These are phyloP conservation scores for Hipparchia sbordonii DNA, from an alignment of 2,888 invertebrate species.

Conservation along the genomic window DNA sequence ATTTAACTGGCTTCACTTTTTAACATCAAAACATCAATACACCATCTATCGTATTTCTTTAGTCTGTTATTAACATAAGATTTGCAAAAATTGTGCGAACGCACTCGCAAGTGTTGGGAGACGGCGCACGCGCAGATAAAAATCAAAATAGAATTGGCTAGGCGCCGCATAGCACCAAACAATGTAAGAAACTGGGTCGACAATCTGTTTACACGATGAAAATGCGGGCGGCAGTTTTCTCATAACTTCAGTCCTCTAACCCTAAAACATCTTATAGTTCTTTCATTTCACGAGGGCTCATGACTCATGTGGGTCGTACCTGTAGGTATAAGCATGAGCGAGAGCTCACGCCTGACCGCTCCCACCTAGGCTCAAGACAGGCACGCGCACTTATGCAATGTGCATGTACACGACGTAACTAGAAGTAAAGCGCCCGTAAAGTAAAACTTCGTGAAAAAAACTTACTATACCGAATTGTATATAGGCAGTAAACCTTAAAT, in stretches of 20 bases:
- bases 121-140: conserved; percentile 70
- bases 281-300: too few relatives aligned
- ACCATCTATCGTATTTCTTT: not conserved
- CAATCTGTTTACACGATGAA: conserved; percentile 63
- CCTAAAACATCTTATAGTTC: not conserved
- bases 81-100: conserved; percentile 57
- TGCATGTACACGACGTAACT: too few relatives aligned
- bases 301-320: too few relatives aligned
- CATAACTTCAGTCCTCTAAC: not conserved
- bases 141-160: conserved; percentile 79
- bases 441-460: too few relatives aligned
- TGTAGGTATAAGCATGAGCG: too few relatives aligned
- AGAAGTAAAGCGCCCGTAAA: too few relatives aligned
- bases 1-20: not conserved
- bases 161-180: conserved; percentile 67
- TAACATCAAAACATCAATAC: not conserved
- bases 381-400: too few relatives aligned
- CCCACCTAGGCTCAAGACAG: too few relatives aligned
- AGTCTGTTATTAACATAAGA: conserved; percentile 22
- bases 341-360: too few relatives aligned
- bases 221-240: conserved; percentile 33
- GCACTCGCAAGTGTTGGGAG: conserved; percentile 42
- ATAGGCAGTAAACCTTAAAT: too few relatives aligned
- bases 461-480: too few relatives aligned
- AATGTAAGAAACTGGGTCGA: conserved; percentile 78